These are phyloP conservation scores for Drosophila chauvacae DNA, from an alignment of 1,140 invertebrate species.

Conservation along the genomic window DNA sequence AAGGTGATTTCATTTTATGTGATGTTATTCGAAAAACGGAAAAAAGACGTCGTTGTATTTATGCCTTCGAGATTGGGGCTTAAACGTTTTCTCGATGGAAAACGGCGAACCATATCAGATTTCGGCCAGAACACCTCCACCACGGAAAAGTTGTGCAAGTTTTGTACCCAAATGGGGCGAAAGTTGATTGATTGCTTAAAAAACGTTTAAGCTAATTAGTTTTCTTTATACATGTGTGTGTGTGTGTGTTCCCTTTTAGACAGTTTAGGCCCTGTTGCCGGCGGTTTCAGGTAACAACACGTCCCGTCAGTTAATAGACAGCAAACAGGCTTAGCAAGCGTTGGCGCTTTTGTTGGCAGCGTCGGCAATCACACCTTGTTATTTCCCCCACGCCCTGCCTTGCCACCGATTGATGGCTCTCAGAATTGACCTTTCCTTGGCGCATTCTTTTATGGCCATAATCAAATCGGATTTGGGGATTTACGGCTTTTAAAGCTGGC, in stretches of 20 bases:
- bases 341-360: constrained; percentile 43
- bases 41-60: constrained; percentile 13
- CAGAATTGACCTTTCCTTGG: constrained; percentile 24
- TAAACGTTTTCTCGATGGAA: background rate
- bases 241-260: constrained; percentile 9
- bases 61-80: constrained; percentile 14
- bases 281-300: constrained; percentile 40
- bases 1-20: constrained; percentile 66
- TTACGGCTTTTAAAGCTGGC: constrained; percentile 54
- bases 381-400: constrained; percentile 1
- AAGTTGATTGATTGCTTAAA: constrained; percentile 35
- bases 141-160: constrained; percentile 15
- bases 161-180: constrained; percentile 22
- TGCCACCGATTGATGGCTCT: constrained; percentile 5
- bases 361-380: constrained; percentile 42
- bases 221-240: constrained; percentile 15
- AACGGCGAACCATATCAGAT: constrained; percentile 14
- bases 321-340: constrained; percentile 48
- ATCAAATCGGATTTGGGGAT: constrained; percentile 54
- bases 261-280: constrained; percentile 8
- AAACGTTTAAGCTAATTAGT: constrained; percentile 55
- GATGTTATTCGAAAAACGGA: constrained; percentile 25
- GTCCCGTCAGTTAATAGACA: constrained; percentile 54
- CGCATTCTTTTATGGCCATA: constrained; percentile 29
- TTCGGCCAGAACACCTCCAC: constrained; percentile 2